phyloP scores from a whole-genome alignment of 1,140 invertebrate genomes.

The Yoshiicerus persimilis region DNA sequence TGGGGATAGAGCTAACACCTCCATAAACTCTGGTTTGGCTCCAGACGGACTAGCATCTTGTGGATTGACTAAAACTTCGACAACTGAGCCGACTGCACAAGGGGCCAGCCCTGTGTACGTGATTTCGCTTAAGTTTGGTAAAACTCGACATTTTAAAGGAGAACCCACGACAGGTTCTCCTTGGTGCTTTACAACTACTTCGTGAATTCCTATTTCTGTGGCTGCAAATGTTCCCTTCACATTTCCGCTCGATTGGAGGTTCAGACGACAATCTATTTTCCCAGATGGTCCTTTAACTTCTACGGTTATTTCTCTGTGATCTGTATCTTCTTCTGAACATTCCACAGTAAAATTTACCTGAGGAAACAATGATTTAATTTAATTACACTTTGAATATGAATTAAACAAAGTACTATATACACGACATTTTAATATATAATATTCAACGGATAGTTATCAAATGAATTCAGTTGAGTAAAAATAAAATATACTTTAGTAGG shows the following conservation, averaged over 20 bases:
- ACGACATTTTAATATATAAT: too few species aligned
- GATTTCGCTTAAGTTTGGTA: constrained; percentile 80
- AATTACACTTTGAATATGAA: constrained; percentile 33
- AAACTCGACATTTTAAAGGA: constrained; percentile 79
- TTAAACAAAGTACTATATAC: not conserved
- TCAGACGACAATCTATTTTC: constrained; percentile 62
- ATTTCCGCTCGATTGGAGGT: constrained; percentile 65
- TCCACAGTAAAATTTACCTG: constrained; percentile 81
- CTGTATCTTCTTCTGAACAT: constrained; percentile 73
- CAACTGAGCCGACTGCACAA: constrained; percentile 87
- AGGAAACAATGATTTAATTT: constrained; percentile 46
- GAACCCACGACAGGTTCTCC: constrained; percentile 65
- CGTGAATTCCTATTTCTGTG: constrained; percentile 89
- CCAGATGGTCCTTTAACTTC: constrained; percentile 80
- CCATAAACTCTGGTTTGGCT: constrained; percentile 77
- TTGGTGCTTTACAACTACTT: constrained; percentile 70
- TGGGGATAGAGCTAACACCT: constrained; percentile 86
- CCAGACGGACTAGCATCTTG: constrained; percentile 51
- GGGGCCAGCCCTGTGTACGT: constrained; percentile 89
- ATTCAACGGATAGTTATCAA: too few species aligned
- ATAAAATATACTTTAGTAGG: too few species aligned
- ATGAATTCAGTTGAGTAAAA: too few species aligned
- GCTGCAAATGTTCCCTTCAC: constrained; percentile 81
- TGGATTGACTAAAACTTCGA: constrained; percentile 91
- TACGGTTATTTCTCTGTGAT: constrained; percentile 73